Percentiles rank a stretch among this genome's conserved stretches.
Evolutionary conservation across 2,797 vertebrate genomes (phyloP).

Genomic region (Enteromius viviparus): DNA sequence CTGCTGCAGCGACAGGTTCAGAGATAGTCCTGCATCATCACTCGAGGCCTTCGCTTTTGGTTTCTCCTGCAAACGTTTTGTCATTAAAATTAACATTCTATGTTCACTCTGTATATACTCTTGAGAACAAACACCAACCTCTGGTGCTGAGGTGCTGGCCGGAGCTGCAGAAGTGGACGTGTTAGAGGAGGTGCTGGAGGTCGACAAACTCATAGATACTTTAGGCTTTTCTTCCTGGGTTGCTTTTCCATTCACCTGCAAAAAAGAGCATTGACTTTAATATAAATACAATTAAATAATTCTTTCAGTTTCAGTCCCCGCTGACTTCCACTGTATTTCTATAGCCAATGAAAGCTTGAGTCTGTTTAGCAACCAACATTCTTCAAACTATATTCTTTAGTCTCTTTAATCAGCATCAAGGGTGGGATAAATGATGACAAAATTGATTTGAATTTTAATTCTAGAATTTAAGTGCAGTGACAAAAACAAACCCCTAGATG

Average conservation of each 20-base stretch:
- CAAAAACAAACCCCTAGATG: conserved; percentile 26
- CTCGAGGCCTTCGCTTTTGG: conserved; percentile 54
- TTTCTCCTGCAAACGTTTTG: conserved; percentile 29
- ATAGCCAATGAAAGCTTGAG: no score
- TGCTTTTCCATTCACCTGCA: conserved; percentile 61
- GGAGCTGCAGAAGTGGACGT: conserved; percentile 59
- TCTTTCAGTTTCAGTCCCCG: not conserved
- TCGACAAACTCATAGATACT: conserved; percentile 63
- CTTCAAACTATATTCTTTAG: not conserved
- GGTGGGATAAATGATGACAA: no score
- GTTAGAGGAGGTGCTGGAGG: conserved; percentile 68
- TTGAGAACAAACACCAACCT: conserved; percentile 48
- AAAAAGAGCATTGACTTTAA: not conserved
- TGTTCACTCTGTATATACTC: not conserved
- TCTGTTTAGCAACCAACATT: not conserved
- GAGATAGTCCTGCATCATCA: conserved; percentile 66
- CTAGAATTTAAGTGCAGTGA: not conserved
- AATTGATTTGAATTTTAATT: not conserved
- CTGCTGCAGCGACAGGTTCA: conserved; percentile 84
- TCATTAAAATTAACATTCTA: not conserved
- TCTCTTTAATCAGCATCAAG: no score
- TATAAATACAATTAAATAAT: conserved; percentile 1
- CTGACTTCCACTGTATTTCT: no score
- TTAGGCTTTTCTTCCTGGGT: conserved; percentile 56
- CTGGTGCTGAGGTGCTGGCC: conserved; percentile 44